phyloP scores from a whole-genome alignment of 2,113 vertebrate genomes.

The Nannobrachium achirus region DNA sequence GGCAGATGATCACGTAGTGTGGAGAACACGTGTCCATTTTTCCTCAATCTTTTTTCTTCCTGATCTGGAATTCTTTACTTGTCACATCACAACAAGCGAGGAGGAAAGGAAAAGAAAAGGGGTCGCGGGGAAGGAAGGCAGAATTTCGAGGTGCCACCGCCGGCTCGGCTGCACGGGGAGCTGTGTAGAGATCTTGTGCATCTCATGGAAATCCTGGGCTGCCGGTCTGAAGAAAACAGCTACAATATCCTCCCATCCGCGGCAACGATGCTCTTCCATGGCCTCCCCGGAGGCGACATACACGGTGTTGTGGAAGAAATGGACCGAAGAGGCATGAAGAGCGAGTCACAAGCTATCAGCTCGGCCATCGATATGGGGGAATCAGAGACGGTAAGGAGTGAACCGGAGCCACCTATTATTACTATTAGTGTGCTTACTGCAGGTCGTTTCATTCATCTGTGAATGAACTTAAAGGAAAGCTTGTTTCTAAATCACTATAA shows the following conservation, averaged over 20 bases:
- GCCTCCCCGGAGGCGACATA: conserved; percentile 95
- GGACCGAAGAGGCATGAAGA: conserved; percentile 95
- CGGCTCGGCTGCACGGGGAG: conserved; percentile 48
- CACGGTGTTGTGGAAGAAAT: conserved; percentile 98
- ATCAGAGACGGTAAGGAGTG: conserved; percentile 91
- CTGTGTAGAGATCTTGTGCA: conserved; percentile 49
- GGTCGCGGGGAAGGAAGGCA: background rate
- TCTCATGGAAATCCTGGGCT: conserved; percentile 89
- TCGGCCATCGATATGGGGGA: conserved; percentile 98
- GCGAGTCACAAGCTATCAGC: conserved; percentile 94
- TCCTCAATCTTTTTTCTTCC: conserved; percentile 25
- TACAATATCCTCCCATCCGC: conserved; percentile 81
- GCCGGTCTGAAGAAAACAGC: conserved; percentile 83
- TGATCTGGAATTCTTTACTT: conserved; percentile 71
- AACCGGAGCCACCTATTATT: too few species aligned
- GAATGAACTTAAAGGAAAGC: too few species aligned
- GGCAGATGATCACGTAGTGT: conserved; percentile 73
- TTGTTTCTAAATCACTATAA: too few species aligned
- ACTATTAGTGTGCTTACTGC: too few species aligned
- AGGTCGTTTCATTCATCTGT: too few species aligned
- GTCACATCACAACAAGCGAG: conserved; percentile 39
- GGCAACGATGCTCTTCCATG: conserved; percentile 97
- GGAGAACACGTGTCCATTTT: conserved; percentile 74
- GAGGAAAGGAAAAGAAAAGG: conserved; percentile 62
- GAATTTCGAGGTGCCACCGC: conserved; percentile 65